phyloP scores from a whole-genome alignment of 2,797 vertebrate genomes.

The Gadopsis bispinosus region DNA sequence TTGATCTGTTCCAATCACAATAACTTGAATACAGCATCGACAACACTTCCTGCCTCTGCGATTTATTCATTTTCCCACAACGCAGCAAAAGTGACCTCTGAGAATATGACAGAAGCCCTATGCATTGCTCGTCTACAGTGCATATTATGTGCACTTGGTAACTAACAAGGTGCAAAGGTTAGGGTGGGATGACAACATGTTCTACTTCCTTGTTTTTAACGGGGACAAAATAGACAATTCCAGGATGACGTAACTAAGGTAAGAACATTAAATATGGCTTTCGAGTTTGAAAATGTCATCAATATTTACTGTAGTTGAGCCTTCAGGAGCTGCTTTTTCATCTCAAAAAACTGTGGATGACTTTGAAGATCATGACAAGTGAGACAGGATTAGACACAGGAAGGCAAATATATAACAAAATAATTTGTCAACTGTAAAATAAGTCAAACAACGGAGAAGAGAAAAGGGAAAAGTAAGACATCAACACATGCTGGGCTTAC shows the following conservation, averaged over 20 bases:
- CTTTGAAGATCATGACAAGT: conserved; percentile 10
- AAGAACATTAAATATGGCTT: background rate
- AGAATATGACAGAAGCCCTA: conserved; percentile 32
- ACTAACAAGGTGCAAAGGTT: conserved; percentile 67
- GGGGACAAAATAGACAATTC: background rate
- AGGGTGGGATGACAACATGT: conserved; percentile 41
- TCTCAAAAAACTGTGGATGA: background rate
- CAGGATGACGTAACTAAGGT: too few relatives aligned
- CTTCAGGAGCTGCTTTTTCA: conserved; percentile 30
- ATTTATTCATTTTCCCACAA: conserved; percentile 71
- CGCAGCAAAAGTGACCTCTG: conserved; percentile 56
- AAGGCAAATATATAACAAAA: background rate
- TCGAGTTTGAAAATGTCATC: background rate
- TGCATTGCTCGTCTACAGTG: conserved; percentile 44
- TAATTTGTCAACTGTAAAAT: background rate
- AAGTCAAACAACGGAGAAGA: background rate
- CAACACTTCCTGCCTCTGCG: conserved; percentile 51
- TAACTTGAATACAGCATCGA: conserved; percentile 59
- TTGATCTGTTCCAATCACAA: conserved; percentile 53
- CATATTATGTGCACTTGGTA: background rate
- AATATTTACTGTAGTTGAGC: background rate
- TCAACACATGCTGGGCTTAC: background rate
- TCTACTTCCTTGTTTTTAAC: conserved; percentile 64
- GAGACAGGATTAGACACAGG: background rate
- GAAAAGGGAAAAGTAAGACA: background rate